phyloP scores from a whole-genome alignment of 2,888 invertebrate genomes.

The Piscicola geometra region DNA sequence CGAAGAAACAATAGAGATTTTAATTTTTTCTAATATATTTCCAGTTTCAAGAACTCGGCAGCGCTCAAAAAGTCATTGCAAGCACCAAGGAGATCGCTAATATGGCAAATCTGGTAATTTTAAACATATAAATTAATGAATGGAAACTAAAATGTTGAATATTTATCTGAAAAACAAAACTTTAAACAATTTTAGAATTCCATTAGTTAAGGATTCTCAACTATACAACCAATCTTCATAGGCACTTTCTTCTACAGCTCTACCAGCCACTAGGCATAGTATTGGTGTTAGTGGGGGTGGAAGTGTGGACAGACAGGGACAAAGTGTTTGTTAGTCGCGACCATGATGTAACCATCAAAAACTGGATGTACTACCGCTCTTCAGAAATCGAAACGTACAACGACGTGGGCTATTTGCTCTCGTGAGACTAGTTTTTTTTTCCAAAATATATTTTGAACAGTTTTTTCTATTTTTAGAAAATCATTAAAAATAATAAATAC shows the following conservation, averaged over 20 bases:
- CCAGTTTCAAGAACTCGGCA: neutral
- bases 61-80: neutral
- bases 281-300: conserved; percentile 22
- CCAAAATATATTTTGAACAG: no score
- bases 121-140: no score
- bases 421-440: no score
- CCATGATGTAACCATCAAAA: neutral
- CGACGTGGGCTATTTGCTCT: conserved; percentile 22
- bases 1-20: no score
- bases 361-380: conserved; percentile 13
- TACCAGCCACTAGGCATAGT: conserved; percentile 25
- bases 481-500: no score
- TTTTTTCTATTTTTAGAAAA: no score
- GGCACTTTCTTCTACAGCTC: neutral
- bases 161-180: neutral
- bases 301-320: conserved; percentile 17
- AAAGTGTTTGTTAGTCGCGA: neutral
- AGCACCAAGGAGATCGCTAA: conserved; percentile 7
- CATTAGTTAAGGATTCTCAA: no score
- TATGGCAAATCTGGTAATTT: neutral
- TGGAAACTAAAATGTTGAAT: no score
- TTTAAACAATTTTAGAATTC: neutral
- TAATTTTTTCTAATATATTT: neutral
- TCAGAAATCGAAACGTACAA: neutral
- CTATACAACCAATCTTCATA: no score